Evolutionary conservation across 1,140 invertebrate species (phyloP).

Genomic region (Drosophila bifasciata): DNA sequence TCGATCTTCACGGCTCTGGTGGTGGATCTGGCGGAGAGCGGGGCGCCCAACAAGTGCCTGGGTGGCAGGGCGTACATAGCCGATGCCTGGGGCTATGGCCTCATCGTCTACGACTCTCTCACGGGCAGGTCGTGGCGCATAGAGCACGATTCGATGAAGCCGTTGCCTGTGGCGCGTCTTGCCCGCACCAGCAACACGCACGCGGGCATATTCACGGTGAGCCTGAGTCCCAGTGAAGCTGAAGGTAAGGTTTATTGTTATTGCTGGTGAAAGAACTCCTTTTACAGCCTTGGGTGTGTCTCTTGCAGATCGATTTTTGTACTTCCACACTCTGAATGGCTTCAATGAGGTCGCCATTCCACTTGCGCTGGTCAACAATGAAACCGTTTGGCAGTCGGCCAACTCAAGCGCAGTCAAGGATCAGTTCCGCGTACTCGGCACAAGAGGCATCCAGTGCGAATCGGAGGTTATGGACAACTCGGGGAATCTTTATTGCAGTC

Average conservation of each 20-base stretch:
- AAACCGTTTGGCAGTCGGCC: constrained; percentile 70
- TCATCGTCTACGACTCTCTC: constrained; percentile 89
- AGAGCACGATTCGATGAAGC: constrained; percentile 88
- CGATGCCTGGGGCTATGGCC: constrained; percentile 88
- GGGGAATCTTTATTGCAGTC: constrained; percentile 85
- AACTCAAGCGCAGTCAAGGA: background rate
- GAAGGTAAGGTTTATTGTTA: constrained; percentile 36
- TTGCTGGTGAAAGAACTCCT: too few species aligned
- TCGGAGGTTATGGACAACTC: constrained; percentile 86
- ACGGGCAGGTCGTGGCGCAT: constrained; percentile 88
- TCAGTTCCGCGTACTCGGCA: constrained; percentile 60
- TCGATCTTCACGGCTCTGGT: constrained; percentile 85
- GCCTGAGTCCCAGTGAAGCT: constrained; percentile 85
- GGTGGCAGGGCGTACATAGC: constrained; percentile 90
- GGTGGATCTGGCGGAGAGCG: constrained; percentile 86
- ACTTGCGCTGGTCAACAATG: constrained; percentile 87
- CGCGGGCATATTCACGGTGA: constrained; percentile 88
- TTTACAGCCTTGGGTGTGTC: background rate
- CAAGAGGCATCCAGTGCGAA: constrained; percentile 83
- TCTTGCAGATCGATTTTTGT: constrained; percentile 86
- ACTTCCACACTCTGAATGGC: constrained; percentile 90
- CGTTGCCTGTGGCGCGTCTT: constrained; percentile 85
- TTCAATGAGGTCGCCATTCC: constrained; percentile 88
- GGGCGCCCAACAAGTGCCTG: constrained; percentile 84
- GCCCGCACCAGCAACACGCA: constrained; percentile 88